phyloP scores from a whole-genome alignment of 2,113 vertebrate genomes.

The Chinchilla lanigera region DNA sequence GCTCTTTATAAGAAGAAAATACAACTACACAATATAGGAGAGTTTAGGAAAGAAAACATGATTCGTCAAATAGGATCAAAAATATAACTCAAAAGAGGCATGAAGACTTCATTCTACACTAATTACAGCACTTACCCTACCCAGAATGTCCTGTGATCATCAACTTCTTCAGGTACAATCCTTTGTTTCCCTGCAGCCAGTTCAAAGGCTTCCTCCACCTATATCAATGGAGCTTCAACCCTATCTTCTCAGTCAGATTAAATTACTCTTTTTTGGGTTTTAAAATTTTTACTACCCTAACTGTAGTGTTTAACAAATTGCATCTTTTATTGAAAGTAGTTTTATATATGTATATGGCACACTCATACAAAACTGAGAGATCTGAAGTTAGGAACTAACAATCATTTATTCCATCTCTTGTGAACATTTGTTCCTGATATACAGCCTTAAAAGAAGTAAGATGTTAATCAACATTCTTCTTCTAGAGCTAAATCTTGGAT shows the following conservation, averaged over 20 bases:
- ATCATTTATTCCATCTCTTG: background rate
- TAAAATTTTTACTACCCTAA: background rate
- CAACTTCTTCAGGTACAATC: background rate
- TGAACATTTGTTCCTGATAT: background rate
- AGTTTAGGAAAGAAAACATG: background rate
- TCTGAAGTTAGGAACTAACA: background rate
- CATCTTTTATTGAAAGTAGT: background rate
- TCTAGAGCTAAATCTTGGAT: constrained; percentile 12
- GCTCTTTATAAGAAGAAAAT: background rate
- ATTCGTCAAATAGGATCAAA: background rate
- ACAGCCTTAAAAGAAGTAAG: background rate
- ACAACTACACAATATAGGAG: background rate
- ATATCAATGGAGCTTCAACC: rapidly evolving
- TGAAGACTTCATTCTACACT: background rate
- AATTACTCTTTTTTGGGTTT: background rate
- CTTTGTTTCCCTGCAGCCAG: background rate
- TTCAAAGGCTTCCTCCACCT: background rate
- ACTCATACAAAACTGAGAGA: background rate
- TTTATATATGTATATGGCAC: background rate
- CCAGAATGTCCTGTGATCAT: rapidly evolving
- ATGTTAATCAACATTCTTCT: background rate
- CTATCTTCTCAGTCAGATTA: background rate
- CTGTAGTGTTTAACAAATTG: background rate
- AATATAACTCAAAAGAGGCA: background rate
- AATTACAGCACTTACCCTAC: background rate